Percentiles rank a stretch among this genome's conserved stretches.
Evolutionary conservation across 30 jellyfish, hydroid and myxozoan species (phyloP).

Genomic region (Catostylus mosaicus): DNA sequence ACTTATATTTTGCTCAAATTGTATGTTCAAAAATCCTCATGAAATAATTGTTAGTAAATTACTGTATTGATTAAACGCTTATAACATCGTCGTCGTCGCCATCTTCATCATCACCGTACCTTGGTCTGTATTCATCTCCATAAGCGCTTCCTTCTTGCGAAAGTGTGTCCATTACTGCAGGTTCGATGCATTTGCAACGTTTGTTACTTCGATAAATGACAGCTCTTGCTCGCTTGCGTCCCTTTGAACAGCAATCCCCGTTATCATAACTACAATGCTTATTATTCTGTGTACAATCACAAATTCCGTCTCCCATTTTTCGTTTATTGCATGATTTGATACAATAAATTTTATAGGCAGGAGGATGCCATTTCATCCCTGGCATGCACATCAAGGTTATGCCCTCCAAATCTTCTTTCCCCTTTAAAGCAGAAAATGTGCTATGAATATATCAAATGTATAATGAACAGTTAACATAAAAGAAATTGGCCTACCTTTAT

Average conservation of each 20-base stretch:
- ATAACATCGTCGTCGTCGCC: constrained; percentile 28
- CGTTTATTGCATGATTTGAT: constrained; percentile 43
- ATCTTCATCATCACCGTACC: constrained; percentile 23
- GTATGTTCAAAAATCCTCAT: too few relatives aligned
- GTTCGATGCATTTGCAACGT: constrained; percentile 32
- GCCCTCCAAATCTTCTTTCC: constrained; percentile 10
- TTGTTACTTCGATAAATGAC: background rate
- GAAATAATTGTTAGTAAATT: too few relatives aligned
- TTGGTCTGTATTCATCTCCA: background rate
- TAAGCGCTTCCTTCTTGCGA: constrained; percentile 44
- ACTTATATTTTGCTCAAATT: too few relatives aligned
- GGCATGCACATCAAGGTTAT: constrained; percentile 67
- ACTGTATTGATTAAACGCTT: background rate
- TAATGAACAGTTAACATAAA: too few relatives aligned
- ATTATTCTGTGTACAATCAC: constrained; percentile 88
- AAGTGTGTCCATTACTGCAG: background rate
- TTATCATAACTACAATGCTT: constrained; percentile 83
- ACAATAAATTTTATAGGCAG: constrained; percentile 38
- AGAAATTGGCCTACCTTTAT: too few relatives aligned
- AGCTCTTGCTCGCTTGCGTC: constrained; percentile 3
- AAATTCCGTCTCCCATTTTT: constrained; percentile 56
- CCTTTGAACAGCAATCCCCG: constrained; percentile 85
- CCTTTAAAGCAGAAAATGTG: constrained; percentile 23
- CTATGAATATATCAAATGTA: too few relatives aligned
- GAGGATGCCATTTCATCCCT: constrained; percentile 69